These are phyloP conservation scores for Agrochola circellaris DNA, from an alignment of 2,888 invertebrate genomes.

Conservation along the genomic window DNA sequence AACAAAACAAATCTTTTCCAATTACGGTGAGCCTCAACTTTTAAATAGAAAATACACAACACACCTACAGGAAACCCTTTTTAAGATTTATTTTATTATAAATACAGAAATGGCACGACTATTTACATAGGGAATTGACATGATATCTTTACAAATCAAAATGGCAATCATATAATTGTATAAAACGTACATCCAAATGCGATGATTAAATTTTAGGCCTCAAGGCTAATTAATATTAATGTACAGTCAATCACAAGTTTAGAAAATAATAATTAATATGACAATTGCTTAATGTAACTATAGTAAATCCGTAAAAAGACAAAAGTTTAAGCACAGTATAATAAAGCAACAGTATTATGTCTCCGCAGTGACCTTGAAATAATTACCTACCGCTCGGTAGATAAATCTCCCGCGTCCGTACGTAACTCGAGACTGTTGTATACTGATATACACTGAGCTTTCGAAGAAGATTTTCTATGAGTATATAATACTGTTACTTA, in stretches of 20 bases:
- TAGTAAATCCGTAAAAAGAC: constrained; percentile 19
- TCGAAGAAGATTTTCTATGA: no score
- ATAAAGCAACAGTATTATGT: no score
- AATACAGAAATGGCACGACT: constrained; percentile 88
- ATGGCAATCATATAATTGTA: constrained; percentile 70
- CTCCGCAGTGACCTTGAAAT: no score
- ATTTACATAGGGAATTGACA: constrained; percentile 90
- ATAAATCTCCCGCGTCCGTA: no score
- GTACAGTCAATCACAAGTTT: constrained; percentile 69
- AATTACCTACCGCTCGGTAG: no score
- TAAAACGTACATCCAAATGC: constrained; percentile 67
- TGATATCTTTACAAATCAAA: constrained; percentile 79
- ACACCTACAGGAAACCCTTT: constrained; percentile 78
- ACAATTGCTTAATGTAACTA: constrained; percentile 16
- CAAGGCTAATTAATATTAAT: constrained; percentile 65
- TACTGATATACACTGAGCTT: no score
- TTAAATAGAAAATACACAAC: constrained; percentile 78
- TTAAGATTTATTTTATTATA: constrained; percentile 67
- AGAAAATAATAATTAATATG: constrained; percentile 19
- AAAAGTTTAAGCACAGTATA: not conserved
- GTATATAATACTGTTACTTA: no score
- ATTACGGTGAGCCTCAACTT: constrained; percentile 75
- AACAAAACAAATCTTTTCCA: constrained; percentile 41
- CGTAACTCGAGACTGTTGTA: no score
- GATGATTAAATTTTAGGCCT: constrained; percentile 75